A percentile compares a stretch with the other conserved stretches of the same genome.
Evolutionary conservation across 2,888 invertebrate species (phyloP).

Genomic region (Trichogramma evanescens): DNA sequence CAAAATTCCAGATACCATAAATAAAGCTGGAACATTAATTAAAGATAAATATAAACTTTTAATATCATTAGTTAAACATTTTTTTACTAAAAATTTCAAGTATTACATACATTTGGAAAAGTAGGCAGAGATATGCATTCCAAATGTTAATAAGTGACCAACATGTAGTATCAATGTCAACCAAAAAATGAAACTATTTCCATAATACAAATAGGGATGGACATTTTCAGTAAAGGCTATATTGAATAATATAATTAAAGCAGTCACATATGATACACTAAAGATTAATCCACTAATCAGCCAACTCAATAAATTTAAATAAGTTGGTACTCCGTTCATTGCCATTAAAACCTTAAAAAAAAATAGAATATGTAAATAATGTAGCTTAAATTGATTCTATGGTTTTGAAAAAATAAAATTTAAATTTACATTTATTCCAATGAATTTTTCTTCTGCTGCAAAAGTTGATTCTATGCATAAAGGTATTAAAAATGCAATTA

Average conservation of each 20-base stretch:
- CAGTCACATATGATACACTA: slow-evolving; percentile 35
- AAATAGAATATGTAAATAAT: background rate
- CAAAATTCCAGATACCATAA: slow-evolving; percentile 25
- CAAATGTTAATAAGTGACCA: slow-evolving; percentile 37
- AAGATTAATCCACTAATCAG: slow-evolving; percentile 34
- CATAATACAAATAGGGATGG: slow-evolving; percentile 36
- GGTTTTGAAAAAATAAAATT: background rate
- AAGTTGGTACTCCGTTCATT: slow-evolving; percentile 40
- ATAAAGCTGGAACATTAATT: slow-evolving; percentile 20
- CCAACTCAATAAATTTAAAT: slow-evolving; percentile 41
- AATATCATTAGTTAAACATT: slow-evolving; percentile 4
- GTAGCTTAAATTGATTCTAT: background rate
- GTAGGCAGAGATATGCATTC: slow-evolving; percentile 41
- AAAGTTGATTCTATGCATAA: slow-evolving; percentile 37
- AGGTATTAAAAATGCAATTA: slow-evolving; percentile 37
- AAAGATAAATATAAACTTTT: no score
- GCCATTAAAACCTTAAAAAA: slow-evolving; percentile 38
- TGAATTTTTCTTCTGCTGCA: slow-evolving; percentile 40
- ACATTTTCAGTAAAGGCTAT: slow-evolving; percentile 34
- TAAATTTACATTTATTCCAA: slow-evolving; percentile 40
- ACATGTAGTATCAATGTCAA: slow-evolving; percentile 34
- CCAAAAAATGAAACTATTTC: slow-evolving; percentile 41
- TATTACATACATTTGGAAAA: slow-evolving; percentile 39
- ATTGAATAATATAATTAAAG: slow-evolving; percentile 36
- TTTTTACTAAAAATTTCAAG: background rate